Percentiles rank a stretch among this genome's conserved stretches.
Evolutionary conservation across 2,797 vertebrate genomes (phyloP).

Genomic region (Huso huso): DNA sequence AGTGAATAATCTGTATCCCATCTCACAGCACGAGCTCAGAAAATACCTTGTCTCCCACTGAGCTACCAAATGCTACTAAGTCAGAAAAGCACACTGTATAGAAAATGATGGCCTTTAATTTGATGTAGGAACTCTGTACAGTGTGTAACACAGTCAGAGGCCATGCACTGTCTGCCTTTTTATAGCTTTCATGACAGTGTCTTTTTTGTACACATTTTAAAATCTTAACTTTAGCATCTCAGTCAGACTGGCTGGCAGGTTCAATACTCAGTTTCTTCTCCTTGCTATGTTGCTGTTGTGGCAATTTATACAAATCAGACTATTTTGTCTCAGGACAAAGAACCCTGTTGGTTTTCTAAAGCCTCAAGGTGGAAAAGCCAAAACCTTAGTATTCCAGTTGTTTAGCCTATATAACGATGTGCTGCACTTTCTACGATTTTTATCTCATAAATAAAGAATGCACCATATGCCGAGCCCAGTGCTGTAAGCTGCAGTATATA

Average conservation of each 20-base stretch:
- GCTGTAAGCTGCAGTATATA: constrained; percentile 1
- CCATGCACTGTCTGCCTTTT: too few species aligned
- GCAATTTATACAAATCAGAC: background rate
- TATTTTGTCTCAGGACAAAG: constrained; percentile 11
- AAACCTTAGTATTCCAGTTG: constrained; percentile 6
- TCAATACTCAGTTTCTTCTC: background rate
- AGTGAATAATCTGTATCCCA: too few species aligned
- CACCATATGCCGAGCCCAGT: constrained; percentile 6
- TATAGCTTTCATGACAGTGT: background rate
- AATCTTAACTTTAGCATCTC: constrained; percentile 6
- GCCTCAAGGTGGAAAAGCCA: background rate
- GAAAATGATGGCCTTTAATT: too few species aligned
- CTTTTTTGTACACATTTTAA: constrained; percentile 2
- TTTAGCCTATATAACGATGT: constrained; percentile 3
- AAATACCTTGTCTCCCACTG: too few species aligned
- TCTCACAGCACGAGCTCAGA: too few species aligned
- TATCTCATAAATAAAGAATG: constrained; percentile 7
- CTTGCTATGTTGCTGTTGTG: background rate
- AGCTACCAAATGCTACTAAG: too few species aligned
- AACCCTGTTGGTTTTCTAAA: constrained; percentile 7
- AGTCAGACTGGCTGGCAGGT: background rate
- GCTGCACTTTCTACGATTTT: background rate
- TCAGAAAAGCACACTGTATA: too few species aligned
- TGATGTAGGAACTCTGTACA: too few species aligned
- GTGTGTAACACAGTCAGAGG: too few species aligned